Evolutionary conservation across 2,888 invertebrate species (phyloP).

Genomic region (Diloba caeruleocephala): DNA sequence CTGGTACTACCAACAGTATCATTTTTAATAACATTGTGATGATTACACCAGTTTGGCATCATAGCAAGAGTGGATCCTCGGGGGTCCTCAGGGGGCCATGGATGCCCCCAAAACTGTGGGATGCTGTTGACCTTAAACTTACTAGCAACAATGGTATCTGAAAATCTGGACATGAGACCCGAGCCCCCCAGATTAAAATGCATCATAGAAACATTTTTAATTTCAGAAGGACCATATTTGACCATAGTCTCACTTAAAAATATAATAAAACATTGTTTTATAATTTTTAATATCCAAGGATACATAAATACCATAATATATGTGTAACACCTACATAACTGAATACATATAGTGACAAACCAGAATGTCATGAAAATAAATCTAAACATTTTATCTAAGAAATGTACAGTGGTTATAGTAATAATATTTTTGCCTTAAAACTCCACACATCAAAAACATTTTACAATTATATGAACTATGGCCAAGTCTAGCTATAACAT

Average conservation of each 20-base stretch:
- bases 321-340: conserved; percentile 18
- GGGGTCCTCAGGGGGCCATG: too few relatives aligned
- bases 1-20: conserved; percentile 9
- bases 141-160: too few relatives aligned
- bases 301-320: conserved; percentile 11
- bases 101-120: too few relatives aligned
- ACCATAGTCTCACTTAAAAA: conserved; percentile 1
- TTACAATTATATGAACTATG: conserved; percentile 49
- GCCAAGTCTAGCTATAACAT: conserved; percentile 40
- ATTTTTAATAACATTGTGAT: conserved; percentile 42
- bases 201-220: conserved; percentile 17
- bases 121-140: too few relatives aligned
- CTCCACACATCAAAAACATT: conserved; percentile 37
- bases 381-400: conserved; percentile 20
- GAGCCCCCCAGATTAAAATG: too few relatives aligned
- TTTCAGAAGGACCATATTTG: conserved; percentile 5
- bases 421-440: conserved; percentile 25
- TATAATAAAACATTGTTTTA: conserved; percentile 5
- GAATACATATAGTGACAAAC: conserved; percentile 36
- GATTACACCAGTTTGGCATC: conserved; percentile 35
- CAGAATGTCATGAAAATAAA: conserved; percentile 30
- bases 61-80: too few relatives aligned
- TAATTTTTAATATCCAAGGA: conserved; percentile 3
- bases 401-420: conserved; percentile 35
- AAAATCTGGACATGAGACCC: too few relatives aligned